Evolutionary conservation across 2,797 vertebrate species (phyloP).

Genomic region (Spea hammondii): DNA sequence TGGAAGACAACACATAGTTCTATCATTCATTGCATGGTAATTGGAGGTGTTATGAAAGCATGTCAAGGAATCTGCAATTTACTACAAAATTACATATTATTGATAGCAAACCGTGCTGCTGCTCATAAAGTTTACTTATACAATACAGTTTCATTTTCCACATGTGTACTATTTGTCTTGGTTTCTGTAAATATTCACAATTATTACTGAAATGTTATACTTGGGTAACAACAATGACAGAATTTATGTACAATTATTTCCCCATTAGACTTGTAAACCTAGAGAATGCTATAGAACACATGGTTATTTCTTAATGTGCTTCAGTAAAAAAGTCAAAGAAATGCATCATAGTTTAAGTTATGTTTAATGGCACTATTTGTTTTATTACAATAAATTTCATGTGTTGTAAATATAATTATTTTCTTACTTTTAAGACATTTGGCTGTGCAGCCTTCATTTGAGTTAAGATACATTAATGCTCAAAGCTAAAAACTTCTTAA

Average conservation of each 20-base stretch:
- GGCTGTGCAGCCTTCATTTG: constrained; percentile 38
- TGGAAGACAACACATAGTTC: background rate
- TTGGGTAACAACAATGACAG: constrained; percentile 8
- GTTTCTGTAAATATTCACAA: constrained; percentile 5
- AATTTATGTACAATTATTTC: constrained; percentile 17
- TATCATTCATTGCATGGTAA: background rate
- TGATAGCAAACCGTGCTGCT: background rate
- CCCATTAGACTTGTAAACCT: constrained; percentile 7
- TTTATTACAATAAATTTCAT: background rate
- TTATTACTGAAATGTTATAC: constrained; percentile 11
- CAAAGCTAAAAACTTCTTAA: background rate
- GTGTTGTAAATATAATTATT: constrained; percentile 48
- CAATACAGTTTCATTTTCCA: background rate
- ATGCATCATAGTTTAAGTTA: background rate
- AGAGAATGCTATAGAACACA: background rate
- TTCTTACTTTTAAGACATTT: constrained; percentile 40
- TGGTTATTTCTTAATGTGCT: background rate
- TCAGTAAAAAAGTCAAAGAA: background rate
- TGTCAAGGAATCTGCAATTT: background rate
- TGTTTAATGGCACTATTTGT: constrained; percentile 10
- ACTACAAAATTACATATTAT: background rate
- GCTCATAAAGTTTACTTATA: constrained; percentile 7
- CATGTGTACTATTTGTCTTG: background rate
- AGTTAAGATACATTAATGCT: background rate
- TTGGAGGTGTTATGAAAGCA: background rate